These are phyloP conservation scores for Polymixis lichenea DNA, from an alignment of 2,888 invertebrate genomes.

Conservation along the genomic window DNA sequence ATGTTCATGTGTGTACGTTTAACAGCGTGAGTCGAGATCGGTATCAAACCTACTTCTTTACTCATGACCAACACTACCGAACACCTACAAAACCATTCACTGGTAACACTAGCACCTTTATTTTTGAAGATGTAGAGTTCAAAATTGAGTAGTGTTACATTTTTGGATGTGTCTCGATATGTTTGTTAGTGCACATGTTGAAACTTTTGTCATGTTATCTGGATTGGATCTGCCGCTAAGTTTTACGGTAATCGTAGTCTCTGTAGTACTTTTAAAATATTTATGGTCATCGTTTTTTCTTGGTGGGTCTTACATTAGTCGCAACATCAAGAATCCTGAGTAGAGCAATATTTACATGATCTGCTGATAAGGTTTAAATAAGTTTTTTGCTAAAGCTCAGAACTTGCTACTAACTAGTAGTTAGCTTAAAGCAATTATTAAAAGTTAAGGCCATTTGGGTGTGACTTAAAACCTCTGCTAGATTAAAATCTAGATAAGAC, in stretches of 20 bases:
- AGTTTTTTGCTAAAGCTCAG: constrained; percentile 50
- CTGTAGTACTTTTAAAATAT: constrained; percentile 74
- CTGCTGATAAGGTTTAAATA: constrained; percentile 56
- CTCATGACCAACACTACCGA: constrained; percentile 64
- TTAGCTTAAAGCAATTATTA: constrained; percentile 37
- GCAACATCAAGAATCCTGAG: constrained; percentile 63
- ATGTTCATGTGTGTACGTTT: constrained; percentile 78
- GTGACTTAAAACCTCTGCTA: constrained; percentile 22
- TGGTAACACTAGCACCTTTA: constrained; percentile 24
- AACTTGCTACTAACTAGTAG: constrained; percentile 21
- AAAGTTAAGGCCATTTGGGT: constrained; percentile 4
- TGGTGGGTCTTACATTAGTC: constrained; percentile 69
- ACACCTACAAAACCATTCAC: constrained; percentile 16
- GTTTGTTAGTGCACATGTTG: constrained; percentile 74
- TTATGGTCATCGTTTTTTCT: constrained; percentile 77
- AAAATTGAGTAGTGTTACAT: constrained; percentile 29
- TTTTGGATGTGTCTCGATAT: constrained; percentile 37
- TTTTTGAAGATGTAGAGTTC: constrained; percentile 16
- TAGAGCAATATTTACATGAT: constrained; percentile 63
- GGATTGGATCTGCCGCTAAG: constrained; percentile 82
- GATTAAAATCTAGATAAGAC: constrained; percentile 20
- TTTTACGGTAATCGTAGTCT: constrained; percentile 84
- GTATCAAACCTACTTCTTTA: constrained; percentile 80
- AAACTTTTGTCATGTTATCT: constrained; percentile 85
- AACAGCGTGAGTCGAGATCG: constrained; percentile 79